Evolutionary conservation across 2,888 invertebrate species (phyloP).

Genomic region (Neuroscelio doddi): DNA sequence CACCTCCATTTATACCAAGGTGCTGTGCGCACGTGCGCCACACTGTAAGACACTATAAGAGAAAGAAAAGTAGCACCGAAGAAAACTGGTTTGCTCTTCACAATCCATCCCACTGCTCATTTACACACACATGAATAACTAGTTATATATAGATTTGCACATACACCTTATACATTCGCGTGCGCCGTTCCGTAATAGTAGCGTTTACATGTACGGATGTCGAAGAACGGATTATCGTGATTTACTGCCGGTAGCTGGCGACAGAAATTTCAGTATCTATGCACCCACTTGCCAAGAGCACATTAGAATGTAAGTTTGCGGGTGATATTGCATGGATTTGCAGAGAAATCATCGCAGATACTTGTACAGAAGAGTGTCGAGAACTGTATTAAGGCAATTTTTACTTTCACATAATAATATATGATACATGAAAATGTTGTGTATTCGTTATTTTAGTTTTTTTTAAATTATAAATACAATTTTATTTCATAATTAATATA

Average conservation of each 20-base stretch:
- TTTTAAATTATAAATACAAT: too few species aligned
- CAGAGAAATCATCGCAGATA: too few species aligned
- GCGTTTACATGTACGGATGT: constrained; percentile 29
- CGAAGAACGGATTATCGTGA: constrained; percentile 21
- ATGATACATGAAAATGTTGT: too few species aligned
- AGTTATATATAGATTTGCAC: neutral
- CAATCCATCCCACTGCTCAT: constrained; percentile 13
- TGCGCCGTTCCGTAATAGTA: constrained; percentile 16
- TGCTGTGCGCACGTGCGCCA: constrained; percentile 43
- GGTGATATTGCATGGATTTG: too few species aligned
- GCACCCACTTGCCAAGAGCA: neutral
- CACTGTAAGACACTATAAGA: constrained; percentile 21
- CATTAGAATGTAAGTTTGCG: too few species aligned
- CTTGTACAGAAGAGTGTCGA: too few species aligned
- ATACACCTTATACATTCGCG: constrained; percentile 11
- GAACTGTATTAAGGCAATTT: too few species aligned
- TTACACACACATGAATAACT: constrained; percentile 9
- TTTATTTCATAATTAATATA: too few species aligned
- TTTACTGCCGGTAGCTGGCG: constrained; percentile 21
- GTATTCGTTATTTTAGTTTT: too few species aligned
- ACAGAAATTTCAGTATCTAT: constrained; percentile 24
- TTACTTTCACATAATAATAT: too few species aligned
- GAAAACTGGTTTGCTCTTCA: constrained; percentile 43
- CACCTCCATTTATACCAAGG: constrained; percentile 9
- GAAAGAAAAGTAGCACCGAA: constrained; percentile 42